Evolutionary conservation across 2,113 vertebrate species (phyloP), one percentile per base, ranked within the genome.

Genomic region (Motacilla alba): DNA sequence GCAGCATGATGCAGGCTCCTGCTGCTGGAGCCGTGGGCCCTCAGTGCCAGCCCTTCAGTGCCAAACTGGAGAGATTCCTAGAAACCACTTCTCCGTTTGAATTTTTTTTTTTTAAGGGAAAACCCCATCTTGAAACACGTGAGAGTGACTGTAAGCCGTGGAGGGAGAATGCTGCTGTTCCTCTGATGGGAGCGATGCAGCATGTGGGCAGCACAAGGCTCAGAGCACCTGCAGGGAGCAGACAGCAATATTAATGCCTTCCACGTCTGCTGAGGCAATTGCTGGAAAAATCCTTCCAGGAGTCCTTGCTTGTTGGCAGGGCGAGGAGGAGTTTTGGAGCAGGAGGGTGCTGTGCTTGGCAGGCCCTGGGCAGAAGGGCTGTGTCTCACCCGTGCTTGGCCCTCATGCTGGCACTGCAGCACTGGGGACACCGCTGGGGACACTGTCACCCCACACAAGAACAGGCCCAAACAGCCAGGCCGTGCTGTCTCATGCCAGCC

Each of bases 41-140:
- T 63, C 26, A 28, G 53, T 46, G 5, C 50, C 85, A 64, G 83
- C 82, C 73, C 43, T 47, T 72, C 66, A 28, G 52, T 73, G 77
- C 90, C 91, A 72, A 74, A 58, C 9, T 37, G 56, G 46, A 94
- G 91, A 6, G 35, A 63, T 91, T 94, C 96, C 93, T 92, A 55
- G 78, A 94, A 90, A 82, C 28, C 41, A 10, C 60, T 62, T 75
- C 56, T 41, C 47, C 35, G 46, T 67, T 23, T n/a, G 76, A 35
- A 50, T 31, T 2, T 11, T 8, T 16, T 58, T 66, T 53, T 79
- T 53, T 35, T 15, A 59, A 87, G 75, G 94, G 90, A 88, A 93
- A 90, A 52, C 55, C 84, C 83, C 46, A 16, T 87, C 41, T 47
- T 88, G 77, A 87, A 75, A 55, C 76, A 67, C 11, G 31, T 47